phyloP scores from a whole-genome alignment of 2,888 invertebrate species.

The Ormyrus pomaceus region DNA sequence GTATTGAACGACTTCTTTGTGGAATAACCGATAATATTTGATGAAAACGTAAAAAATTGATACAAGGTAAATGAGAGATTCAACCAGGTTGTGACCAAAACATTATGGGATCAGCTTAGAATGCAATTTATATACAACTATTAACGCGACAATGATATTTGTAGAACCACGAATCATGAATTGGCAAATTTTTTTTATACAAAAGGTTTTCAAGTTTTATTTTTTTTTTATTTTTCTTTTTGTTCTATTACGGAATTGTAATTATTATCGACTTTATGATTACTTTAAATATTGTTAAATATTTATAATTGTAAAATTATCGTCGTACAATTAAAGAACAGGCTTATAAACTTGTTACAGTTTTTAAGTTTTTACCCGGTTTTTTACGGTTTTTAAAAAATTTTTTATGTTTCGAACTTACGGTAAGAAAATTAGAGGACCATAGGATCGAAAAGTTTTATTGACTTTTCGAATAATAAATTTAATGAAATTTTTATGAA shows the following conservation, averaged over 20 bases:
- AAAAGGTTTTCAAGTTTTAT: background rate
- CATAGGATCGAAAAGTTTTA: slow-evolving; percentile 57
- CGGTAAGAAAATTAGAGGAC: slow-evolving; percentile 57
- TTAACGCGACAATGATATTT: slow-evolving; percentile 35
- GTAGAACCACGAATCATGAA: slow-evolving; percentile 18
- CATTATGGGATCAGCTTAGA: slow-evolving; percentile 73
- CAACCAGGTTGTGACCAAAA: slow-evolving; percentile 74
- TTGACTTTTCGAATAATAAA: slow-evolving; percentile 52
- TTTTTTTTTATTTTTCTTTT: slow-evolving; percentile 1
- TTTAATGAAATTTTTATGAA: slow-evolving; percentile 42
- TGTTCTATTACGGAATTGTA: background rate
- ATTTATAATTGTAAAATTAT: slow-evolving; percentile 8
- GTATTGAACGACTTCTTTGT: slow-evolving; percentile 44
- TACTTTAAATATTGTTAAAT: slow-evolving; percentile 13
- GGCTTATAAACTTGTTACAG: slow-evolving; percentile 27
- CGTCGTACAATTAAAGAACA: background rate
- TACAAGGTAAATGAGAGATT: slow-evolving; percentile 42
- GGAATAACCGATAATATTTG: slow-evolving; percentile 18
- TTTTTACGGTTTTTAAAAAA: slow-evolving; percentile 20
- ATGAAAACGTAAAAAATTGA: slow-evolving; percentile 22
- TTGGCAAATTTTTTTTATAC: slow-evolving; percentile 9
- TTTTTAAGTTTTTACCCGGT: slow-evolving; percentile 19
- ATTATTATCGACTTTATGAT: slow-evolving; percentile 8
- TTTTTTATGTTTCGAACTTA: slow-evolving; percentile 23
- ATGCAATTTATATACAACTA: slow-evolving; percentile 69